phyloP scores from a whole-genome alignment of 64 coral and sea anemone genomes.

The Actinia tenebrosa region DNA sequence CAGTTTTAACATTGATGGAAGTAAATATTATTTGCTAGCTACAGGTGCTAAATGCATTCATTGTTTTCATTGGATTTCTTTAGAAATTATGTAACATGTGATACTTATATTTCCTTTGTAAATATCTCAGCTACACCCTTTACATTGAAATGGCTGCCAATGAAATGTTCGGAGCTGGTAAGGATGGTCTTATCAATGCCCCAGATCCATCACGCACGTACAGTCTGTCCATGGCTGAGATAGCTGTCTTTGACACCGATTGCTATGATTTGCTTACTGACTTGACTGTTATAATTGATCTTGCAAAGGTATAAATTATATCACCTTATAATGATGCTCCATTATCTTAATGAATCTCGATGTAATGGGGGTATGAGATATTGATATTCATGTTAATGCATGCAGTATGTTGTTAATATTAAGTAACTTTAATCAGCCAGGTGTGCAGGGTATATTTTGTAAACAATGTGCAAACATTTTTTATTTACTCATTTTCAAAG shows the following conservation, averaged over 20 bases:
- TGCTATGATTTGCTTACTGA: slow-evolving; percentile 79
- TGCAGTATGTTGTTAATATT: no score
- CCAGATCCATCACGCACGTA: slow-evolving; percentile 73
- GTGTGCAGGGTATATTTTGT: no score
- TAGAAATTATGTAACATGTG: no score
- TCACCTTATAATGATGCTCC: not conserved
- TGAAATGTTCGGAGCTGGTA: slow-evolving; percentile 96
- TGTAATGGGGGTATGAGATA: no score
- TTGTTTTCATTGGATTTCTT: no score
- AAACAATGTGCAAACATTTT: no score
- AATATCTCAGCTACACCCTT: slow-evolving; percentile 36
- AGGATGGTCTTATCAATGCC: slow-evolving; percentile 81
- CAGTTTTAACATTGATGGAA: no score
- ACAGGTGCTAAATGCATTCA: no score
- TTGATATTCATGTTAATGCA: no score
- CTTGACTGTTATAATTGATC: slow-evolving; percentile 71
- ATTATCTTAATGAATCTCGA: not conserved
- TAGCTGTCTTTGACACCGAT: slow-evolving; percentile 73
- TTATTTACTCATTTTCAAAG: no score
- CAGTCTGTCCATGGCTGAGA: slow-evolving; percentile 84
- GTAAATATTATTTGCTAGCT: no score
- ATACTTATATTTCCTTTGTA: not conserved
- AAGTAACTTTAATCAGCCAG: no score
- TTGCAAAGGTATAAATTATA: slow-evolving; percentile 74
- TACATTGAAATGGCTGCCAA: slow-evolving; percentile 97